Conservation (phyloP, 2,113 vertebrate species). For the Syngnathoides biaculeatus region DNA sequence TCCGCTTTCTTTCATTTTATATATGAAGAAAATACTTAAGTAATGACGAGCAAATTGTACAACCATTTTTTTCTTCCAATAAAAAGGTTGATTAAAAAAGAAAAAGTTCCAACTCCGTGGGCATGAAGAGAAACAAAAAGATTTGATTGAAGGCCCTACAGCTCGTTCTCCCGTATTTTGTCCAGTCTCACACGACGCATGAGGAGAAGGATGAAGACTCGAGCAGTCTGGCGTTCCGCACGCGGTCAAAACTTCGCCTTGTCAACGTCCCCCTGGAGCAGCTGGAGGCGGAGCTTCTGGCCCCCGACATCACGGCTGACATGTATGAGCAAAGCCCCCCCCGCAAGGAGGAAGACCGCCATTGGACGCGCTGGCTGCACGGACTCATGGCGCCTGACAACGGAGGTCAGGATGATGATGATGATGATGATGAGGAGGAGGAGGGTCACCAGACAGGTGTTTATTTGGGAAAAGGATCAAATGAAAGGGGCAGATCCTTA, state of each 20-base stretch:
- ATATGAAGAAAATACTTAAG: too few relatives aligned
- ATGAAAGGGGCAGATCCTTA: too few relatives aligned
- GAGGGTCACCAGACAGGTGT: neutral
- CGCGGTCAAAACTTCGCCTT: conserved; percentile 85
- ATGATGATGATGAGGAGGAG: too few relatives aligned
- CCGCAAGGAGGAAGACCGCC: conserved; percentile 76
- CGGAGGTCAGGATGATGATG: conserved; percentile 81
- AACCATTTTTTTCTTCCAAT: too few relatives aligned
- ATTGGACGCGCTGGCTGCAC: conserved; percentile 90
- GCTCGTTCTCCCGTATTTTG: neutral
- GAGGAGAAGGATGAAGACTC: conserved; percentile 52
- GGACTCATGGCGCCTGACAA: conserved; percentile 84
- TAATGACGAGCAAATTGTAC: too few relatives aligned
- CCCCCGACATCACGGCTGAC: conserved; percentile 90
- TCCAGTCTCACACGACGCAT: conserved; percentile 42
- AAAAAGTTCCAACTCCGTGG: too few relatives aligned
- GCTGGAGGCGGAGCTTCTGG: conserved; percentile 87
- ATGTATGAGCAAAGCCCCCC: conserved; percentile 83
- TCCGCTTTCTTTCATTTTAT: too few relatives aligned
- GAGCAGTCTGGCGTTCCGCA: conserved; percentile 82
- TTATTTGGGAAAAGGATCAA: too few relatives aligned
- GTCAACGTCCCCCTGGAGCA: conserved; percentile 85
- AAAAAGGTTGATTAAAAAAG: too few relatives aligned
- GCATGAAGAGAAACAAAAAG: too few relatives aligned
- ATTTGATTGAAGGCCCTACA: too few relatives aligned